Evolutionary conservation across 2,797 vertebrate genomes (phyloP).

Genomic region (Pangasius krempfi): DNA sequence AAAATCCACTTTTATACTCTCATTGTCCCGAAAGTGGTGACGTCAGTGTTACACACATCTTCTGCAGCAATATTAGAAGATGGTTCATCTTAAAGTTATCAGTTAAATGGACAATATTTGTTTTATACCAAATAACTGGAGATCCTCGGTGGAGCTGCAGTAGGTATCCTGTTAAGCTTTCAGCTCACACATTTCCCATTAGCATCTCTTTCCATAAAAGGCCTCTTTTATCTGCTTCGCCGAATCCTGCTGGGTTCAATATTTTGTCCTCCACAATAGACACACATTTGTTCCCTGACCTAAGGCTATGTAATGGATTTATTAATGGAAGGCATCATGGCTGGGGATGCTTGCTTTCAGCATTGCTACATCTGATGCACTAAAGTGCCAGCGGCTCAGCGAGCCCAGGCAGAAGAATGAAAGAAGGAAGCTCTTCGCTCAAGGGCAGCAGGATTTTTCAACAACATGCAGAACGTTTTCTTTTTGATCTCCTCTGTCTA

Average conservation of each 20-base stretch:
- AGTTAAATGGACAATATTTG: background rate
- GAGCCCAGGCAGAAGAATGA: conserved; percentile 13
- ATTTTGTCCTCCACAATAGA: conserved; percentile 44
- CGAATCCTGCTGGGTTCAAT: conserved; percentile 42
- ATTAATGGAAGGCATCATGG: conserved; percentile 55
- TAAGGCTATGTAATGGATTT: conserved; percentile 56
- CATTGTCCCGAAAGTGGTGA: background rate
- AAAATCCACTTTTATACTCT: background rate
- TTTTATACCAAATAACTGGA: background rate
- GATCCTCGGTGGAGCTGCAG: background rate
- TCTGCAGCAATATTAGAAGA: background rate
- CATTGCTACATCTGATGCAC: conserved; percentile 41
- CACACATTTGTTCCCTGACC: conserved; percentile 48
- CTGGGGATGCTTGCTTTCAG: conserved; percentile 43
- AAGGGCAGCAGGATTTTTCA: conserved; percentile 25
- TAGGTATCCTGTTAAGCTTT: conserved; percentile 27
- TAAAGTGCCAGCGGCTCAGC: conserved; percentile 45
- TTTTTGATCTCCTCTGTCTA: conserved; percentile 41
- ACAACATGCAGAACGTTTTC: conserved; percentile 41
- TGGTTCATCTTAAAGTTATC: background rate
- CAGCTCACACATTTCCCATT: background rate
- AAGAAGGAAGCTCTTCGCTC: conserved; percentile 31
- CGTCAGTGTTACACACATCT: background rate
- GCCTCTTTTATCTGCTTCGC: conserved; percentile 24
- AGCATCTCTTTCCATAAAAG: conserved; percentile 20